Evolutionary conservation across 1,140 invertebrate species (phyloP), one percentile per base, ranked within the genome.

Genomic region (Papilio glaucus): DNA sequence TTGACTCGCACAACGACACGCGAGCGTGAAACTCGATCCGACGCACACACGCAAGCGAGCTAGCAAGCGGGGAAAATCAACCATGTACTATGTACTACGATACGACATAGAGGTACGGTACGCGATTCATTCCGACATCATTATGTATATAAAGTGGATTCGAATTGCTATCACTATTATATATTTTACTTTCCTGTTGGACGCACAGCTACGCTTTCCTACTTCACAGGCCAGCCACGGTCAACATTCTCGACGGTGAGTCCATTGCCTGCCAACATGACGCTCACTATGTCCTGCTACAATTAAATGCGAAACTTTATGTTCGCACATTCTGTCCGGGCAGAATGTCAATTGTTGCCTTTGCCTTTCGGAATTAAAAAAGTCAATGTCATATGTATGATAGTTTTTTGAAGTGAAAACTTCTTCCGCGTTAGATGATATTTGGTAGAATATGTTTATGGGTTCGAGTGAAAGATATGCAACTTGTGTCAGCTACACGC

Each of bases 51-150:
- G 42, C 70, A n/a, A 26, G 24, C 49, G 0, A 10, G 24, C 18
- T 33, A 33, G 29, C 29, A 12, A 57, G 49, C 72, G 74, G 81
- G 81, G 84, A 86, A 82, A 88, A 88, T 83, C 83, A 78, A 72
- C 62, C 68, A 77, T 73, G 62, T 29, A 76, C 75, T 63, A 18
- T n/a, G n/a, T n/a, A 15, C 9, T 12, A 45, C 38, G 4, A 45
- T n/a, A n/a, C 39, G 39, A 61, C 24, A 61, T 61, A 61, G 8
- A 24, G 9, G 29, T 33, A 33, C 29, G 29, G 62, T 38, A 15
- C 39, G 65, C 65, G 18, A 68, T 45, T 45, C 65, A 68, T 68
- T 65, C n/a, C 37, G 29, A 62, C 33, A 38, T 18, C 7, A 18
- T 65, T 38, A 65, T 39, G 29, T 26, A 68, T 68, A 45, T 68